These are phyloP conservation scores for Aphidius colemani DNA, from an alignment of 2,888 invertebrate species.

Conservation along the genomic window DNA sequence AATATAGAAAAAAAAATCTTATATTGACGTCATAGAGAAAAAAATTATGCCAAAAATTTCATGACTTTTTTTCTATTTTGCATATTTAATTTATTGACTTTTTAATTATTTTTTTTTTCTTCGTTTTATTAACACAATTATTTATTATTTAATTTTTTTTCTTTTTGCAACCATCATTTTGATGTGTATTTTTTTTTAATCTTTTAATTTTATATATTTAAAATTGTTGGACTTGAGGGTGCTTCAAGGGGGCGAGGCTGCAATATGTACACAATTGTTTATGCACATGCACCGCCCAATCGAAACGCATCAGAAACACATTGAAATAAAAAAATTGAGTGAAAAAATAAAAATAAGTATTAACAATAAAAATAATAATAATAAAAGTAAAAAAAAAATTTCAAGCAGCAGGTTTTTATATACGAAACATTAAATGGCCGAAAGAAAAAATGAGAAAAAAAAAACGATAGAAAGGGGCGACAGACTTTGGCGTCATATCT, in stretches of 20 bases:
- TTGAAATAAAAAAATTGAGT: conserved; percentile 31
- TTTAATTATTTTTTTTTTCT: neutral
- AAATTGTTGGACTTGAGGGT: no score
- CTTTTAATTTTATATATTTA: conserved; percentile 37
- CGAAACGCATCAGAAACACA: conserved; percentile 52
- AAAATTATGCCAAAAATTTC: no score
- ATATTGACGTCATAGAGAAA: no score
- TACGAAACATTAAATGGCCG: conserved; percentile 17
- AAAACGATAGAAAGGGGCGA: neutral
- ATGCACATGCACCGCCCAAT: conserved; percentile 59
- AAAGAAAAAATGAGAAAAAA: conserved; percentile 6
- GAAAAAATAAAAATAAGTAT: neutral
- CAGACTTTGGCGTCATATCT: conserved; percentile 23
- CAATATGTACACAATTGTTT: conserved; percentile 53
- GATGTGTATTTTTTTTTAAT: conserved; percentile 10
- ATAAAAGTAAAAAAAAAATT: no score
- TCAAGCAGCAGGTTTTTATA: conserved; percentile 9
- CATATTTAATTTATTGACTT: no score
- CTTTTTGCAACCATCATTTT: conserved; percentile 23
- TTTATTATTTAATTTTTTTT: conserved; percentile 30
- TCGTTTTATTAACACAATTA: neutral
- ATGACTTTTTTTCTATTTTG: no score
- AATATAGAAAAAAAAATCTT: no score
- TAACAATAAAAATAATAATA: neutral
- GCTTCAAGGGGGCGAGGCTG: conserved; percentile 52